Conservation (phyloP, 2,113 vertebrate genomes). For the Pipra filicauda region DNA sequence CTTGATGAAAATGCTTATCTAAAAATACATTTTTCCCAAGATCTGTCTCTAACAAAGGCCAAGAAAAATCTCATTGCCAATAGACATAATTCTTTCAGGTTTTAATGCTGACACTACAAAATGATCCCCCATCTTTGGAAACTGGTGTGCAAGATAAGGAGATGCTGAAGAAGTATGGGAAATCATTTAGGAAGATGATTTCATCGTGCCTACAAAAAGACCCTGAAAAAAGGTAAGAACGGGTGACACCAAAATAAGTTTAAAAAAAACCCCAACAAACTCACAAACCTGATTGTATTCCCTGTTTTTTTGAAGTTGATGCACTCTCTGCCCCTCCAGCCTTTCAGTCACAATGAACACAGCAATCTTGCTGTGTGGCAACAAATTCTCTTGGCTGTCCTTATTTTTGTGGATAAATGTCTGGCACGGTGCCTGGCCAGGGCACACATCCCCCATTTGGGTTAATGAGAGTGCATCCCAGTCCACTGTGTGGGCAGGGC, state of each 20-base stretch:
- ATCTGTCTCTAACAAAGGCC: background rate
- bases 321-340: background rate
- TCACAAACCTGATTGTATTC: background rate
- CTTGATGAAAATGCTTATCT: background rate
- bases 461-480: conserved; percentile 30
- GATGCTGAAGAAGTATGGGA: conserved; percentile 97
- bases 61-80: conserved; percentile 30
- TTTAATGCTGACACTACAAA: conserved; percentile 97
- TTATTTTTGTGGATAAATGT: background rate
- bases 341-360: background rate
- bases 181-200: conserved; percentile 98
- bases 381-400: background rate
- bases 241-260: background rate
- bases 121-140: conserved; percentile 94
- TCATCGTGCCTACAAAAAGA: conserved; percentile 97
- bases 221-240: conserved; percentile 92
- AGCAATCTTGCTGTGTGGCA: background rate
- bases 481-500: background rate
- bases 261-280: background rate
- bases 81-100: conserved; percentile 78
- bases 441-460: background rate
- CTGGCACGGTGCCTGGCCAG: background rate
- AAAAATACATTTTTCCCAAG: background rate
- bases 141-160: conserved; percentile 97
- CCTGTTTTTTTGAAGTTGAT: background rate